Evolutionary conservation across 2,888 invertebrate genomes (phyloP).

Genomic region (Hydraecia micacea): DNA sequence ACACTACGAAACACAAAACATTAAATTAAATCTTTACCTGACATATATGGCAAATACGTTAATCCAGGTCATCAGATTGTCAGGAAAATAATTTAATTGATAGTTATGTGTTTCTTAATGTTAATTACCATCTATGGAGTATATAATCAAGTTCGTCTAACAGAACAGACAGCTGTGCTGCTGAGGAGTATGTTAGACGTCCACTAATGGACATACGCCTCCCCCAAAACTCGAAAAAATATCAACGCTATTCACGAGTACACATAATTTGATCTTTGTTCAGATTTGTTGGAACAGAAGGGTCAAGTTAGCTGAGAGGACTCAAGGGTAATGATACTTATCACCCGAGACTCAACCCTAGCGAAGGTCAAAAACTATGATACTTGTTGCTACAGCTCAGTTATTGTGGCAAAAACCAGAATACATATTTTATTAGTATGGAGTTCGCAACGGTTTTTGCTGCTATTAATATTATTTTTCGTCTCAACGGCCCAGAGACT

Average conservation of each 20-base stretch:
- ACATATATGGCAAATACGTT: not conserved
- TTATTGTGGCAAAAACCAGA: slow-evolving; percentile 46
- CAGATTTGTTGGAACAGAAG: slow-evolving; percentile 48
- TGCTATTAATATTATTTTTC: slow-evolving; percentile 41
- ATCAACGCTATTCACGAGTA: slow-evolving; percentile 8
- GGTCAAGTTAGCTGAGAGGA: slow-evolving; percentile 30
- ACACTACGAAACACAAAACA: not conserved
- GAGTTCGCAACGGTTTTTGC: slow-evolving; percentile 37
- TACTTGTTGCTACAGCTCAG: slow-evolving; percentile 46
- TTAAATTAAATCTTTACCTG: not conserved
- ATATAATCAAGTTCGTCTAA: no score
- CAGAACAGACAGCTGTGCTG: no score
- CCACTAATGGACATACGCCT: not conserved
- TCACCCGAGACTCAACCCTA: slow-evolving; percentile 23
- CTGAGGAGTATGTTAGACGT: no score
- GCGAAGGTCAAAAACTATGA: slow-evolving; percentile 43
- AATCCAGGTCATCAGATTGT: no score
- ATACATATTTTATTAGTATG: slow-evolving; percentile 54
- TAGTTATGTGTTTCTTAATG: no score
- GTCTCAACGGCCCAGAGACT: slow-evolving; percentile 10
- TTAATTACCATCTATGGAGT: no score
- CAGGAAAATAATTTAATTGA: no score
- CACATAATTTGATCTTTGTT: slow-evolving; percentile 34
- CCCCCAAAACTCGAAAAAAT: not conserved
- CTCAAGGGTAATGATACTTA: slow-evolving; percentile 35